Base-by-base conservation (phyloP, 1,140 invertebrate genomes). In the Muscidifurax raptorellus region DNA sequence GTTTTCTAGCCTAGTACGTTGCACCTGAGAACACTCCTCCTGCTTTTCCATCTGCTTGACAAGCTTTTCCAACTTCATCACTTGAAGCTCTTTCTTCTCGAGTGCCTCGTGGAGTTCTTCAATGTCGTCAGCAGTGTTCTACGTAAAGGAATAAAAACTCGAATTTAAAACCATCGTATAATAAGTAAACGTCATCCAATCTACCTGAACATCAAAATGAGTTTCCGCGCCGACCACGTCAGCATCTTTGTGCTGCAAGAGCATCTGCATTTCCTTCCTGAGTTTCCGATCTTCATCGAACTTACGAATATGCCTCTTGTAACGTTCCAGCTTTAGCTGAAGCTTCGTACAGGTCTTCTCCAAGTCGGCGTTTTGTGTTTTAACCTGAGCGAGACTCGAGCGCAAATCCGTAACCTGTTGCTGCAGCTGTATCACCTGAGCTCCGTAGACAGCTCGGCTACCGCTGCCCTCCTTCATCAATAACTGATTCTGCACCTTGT, bases 31-130 rank as follows among this genome's bases (percentile, higher is more conserved):
- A n/a, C 94, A 92, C 6, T 93, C 90, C 72, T 95, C 94, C 84
- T 95, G 95, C 71, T 95, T 94, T 84, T 94, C 94, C 87, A 95
- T 89, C 66, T 94, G 90, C 78, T 94, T 92, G 7, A 96, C 94
- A 9, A 94, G 92, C 85, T 95, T 94, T 84, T 95, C 94, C 78
- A 95, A 86, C 44, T 92, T 90, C 80, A 92, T 93, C 25, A 96
- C 91, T 86, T 95, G 94, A 79, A 92, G 90, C 87, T 95, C 94
- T 75, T 95, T 95, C 18, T 88, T 91, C 74, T 94, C 93, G 4
- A 96, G 87, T 0, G 93, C 93, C 0, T 88, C 81, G 66, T 94
- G 93, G 3, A 95, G 84, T 79, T 94, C 93, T 59, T 94, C 92
- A 22, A 94, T 94, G 80, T 94, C 93, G 25, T 95, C 94, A 0